Evolutionary conservation across 1,140 invertebrate genomes (phyloP).

Genomic region (Rhizoglyphus robini): DNA sequence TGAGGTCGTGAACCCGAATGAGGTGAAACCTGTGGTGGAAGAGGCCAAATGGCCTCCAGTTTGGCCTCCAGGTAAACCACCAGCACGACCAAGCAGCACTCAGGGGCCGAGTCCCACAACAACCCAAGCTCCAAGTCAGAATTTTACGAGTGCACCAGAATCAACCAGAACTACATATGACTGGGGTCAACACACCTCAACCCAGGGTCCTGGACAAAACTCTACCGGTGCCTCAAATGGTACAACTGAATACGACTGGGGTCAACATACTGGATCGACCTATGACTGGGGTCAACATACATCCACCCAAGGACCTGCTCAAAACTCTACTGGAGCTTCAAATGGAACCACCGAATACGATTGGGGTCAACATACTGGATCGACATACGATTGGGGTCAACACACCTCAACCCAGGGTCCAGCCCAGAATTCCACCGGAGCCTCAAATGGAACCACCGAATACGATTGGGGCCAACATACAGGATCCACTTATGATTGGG

Average conservation of each 20-base stretch:
- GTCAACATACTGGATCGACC: neutral
- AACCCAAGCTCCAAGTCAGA: neutral
- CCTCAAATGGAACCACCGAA: neutral
- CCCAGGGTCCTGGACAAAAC: neutral
- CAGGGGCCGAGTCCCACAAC: too few relatives aligned
- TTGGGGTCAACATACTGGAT: neutral
- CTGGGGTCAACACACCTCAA: neutral
- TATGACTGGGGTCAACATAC: too few relatives aligned
- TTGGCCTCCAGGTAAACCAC: too few relatives aligned
- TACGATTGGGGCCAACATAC: slow-evolving; percentile 12
- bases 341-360: neutral
- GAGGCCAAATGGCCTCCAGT: too few relatives aligned
- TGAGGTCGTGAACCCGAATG: too few relatives aligned
- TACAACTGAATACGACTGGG: neutral
- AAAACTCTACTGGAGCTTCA: neutral
- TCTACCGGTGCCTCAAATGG: neutral
- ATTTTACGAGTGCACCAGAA: neutral
- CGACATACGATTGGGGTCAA: slow-evolving; percentile 1
- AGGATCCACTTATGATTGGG: slow-evolving; percentile 9
- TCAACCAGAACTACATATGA: neutral
- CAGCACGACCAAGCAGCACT: too few relatives aligned
- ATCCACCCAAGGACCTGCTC: neutral
- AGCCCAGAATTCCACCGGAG: neutral
- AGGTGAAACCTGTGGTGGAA: too few relatives aligned
- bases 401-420: neutral